A percentile compares a stretch with the other conserved stretches of the same genome.
These are phyloP conservation scores for Mercenaria mercenaria DNA, from an alignment of 1,140 invertebrate species.

Conservation along the genomic window DNA sequence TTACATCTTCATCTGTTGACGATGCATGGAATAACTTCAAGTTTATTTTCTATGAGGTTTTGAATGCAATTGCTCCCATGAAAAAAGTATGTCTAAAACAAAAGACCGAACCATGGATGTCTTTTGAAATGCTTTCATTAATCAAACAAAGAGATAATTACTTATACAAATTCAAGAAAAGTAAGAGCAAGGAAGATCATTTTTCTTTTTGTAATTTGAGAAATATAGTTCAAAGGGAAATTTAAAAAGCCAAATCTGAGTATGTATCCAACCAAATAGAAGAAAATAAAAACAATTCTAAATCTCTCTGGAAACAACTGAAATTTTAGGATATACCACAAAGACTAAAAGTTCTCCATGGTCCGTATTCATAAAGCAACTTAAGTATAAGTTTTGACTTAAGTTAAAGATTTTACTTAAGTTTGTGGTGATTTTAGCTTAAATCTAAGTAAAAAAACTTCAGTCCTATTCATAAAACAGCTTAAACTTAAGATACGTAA, in stretches of 20 bases:
- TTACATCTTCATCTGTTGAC: neutral
- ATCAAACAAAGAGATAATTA: constrained; percentile 8
- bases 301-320: neutral
- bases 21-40: neutral
- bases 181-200: neutral
- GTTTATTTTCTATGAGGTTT: constrained; percentile 8
- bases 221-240: constrained; percentile 24
- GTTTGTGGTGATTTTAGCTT: too few species aligned
- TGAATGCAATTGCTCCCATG: neutral
- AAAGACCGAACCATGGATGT: constrained; percentile 8
- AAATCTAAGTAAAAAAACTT: too few species aligned
- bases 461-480: too few species aligned
- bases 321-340: neutral
- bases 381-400: too few species aligned
- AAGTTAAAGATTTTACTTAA: too few species aligned
- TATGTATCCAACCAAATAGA: neutral
- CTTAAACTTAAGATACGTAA: too few species aligned
- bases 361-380: too few species aligned
- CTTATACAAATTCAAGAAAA: neutral
- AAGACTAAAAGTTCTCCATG: neutral
- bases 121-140: neutral
- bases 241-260: constrained; percentile 4
- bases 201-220: neutral
- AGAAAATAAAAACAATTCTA: neutral
- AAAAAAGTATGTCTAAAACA: constrained; percentile 6